Evolutionary conservation across 2,797 vertebrate genomes (phyloP), one percentile per base, ranked within the genome.

Genomic region (Caiman crocodilus): DNA sequence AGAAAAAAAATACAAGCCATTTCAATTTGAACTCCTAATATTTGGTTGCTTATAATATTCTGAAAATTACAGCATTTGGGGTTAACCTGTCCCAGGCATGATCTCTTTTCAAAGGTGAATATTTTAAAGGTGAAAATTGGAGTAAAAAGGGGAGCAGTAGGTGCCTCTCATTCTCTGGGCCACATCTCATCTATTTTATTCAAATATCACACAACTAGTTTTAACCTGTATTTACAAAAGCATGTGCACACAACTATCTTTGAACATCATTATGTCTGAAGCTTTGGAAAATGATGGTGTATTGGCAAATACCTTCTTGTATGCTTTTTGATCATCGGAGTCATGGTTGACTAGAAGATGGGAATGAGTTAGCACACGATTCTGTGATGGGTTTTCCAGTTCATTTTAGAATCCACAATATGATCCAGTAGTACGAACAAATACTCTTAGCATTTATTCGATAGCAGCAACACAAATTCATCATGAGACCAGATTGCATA

Each of bases 351-450:
- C 5, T 60, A 18, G 14, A 60, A 60, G 8, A 13, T 7, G 64
- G 42, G 23, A 14, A 58, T 1, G 12, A 17, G 2, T 20, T 64
- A 42, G 10, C 6, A 18, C 0, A 0, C 35, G 28, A 6, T 23
- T 79, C 7, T 82, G 35, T 61, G 77, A 7, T 67, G n/a, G 57
- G 71, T 32, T 13, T 90, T 74, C n/a, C 32, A 28, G 4, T 12
- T 64, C 76, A 17, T 10, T 84, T 50, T 23, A 25, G 69, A 26
- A 5, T 14, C 30, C 20, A 7, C 14, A 11, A 50, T 84, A n/a
- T 28, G 71, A 23, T 50, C 6, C n/a, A 3, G 16, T 20, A 74
- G 10, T 14, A 10, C 13, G 10, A 9, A 4, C 25, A 69, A 60
- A 67, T 1, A 7, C 4, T 3, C 6, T 11, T 5, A 2, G 6